phyloP scores from a whole-genome alignment of 2,888 invertebrate species.

The Candidula unifasciata region DNA sequence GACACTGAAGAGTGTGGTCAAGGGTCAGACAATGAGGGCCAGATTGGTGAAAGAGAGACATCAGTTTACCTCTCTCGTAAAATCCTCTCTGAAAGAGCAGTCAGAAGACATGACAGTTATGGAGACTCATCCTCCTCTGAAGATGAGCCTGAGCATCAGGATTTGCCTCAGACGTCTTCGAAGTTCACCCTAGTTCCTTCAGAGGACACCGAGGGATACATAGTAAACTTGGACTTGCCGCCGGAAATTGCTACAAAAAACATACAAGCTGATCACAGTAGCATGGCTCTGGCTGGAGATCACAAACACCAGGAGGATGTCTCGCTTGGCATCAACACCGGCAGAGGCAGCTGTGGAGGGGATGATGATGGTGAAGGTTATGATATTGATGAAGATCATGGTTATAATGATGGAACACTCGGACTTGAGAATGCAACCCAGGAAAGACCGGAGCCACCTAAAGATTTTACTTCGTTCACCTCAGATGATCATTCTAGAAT shows the following conservation, averaged over 20 bases:
- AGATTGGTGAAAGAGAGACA: slow-evolving; percentile 66
- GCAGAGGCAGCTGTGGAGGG: slow-evolving; percentile 23
- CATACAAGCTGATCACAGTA: background rate
- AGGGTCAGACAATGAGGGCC: background rate
- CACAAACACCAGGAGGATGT: background rate
- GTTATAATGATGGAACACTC: slow-evolving; percentile 42
- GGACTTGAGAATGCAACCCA: slow-evolving; percentile 29
- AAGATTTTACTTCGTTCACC: slow-evolving; percentile 73
- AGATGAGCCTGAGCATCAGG: slow-evolving; percentile 50
- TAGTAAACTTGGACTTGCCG: slow-evolving; percentile 49
- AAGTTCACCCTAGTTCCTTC: slow-evolving; percentile 72
- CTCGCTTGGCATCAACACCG: slow-evolving; percentile 48
- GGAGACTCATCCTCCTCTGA: slow-evolving; percentile 13
- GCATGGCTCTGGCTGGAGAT: slow-evolving; percentile 7
- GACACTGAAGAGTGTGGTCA: slow-evolving; percentile 49
- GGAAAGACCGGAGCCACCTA: slow-evolving; percentile 75
- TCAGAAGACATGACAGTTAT: slow-evolving; percentile 24
- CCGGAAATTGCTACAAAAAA: no score
- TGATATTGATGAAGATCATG: slow-evolving; percentile 40
- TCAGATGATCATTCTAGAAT: slow-evolving; percentile 68
- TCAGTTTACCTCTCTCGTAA: slow-evolving; percentile 72
- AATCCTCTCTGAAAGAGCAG: slow-evolving; percentile 68
- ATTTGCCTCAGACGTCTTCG: slow-evolving; percentile 75
- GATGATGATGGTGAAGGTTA: slow-evolving; percentile 35
- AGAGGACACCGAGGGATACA: slow-evolving; percentile 55